These are phyloP conservation scores for Choristoneura fumiferana DNA, from an alignment of 1,140 invertebrate species.

Conservation along the genomic window DNA sequence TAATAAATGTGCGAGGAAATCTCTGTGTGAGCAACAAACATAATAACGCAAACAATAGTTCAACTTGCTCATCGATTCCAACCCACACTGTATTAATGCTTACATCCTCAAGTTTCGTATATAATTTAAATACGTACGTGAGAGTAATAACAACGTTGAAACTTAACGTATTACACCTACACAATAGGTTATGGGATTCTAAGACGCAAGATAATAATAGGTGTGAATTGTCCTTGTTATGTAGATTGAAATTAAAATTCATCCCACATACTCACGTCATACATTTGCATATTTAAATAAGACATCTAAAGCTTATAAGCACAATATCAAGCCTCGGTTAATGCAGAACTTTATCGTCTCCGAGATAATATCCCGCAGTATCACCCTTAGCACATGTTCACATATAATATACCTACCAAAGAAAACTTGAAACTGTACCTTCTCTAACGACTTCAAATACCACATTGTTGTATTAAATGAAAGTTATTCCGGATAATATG, in stretches of 20 bases:
- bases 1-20: too few species aligned
- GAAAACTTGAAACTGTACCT: too few species aligned
- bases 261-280: slow-evolving; percentile 8
- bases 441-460: too few species aligned
- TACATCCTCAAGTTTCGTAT: too few species aligned
- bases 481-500: too few species aligned
- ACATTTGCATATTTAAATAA: slow-evolving; percentile 19
- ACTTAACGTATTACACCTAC: slow-evolving; percentile 9
- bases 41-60: too few species aligned
- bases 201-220: not conserved
- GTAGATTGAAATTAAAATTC: slow-evolving; percentile 17
- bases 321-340: slow-evolving; percentile 11
- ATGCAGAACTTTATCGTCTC: not conserved
- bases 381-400: not conserved
- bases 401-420: too few species aligned
- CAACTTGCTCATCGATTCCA: too few species aligned
- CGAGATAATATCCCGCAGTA: not conserved
- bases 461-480: too few species aligned
- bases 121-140: not conserved
- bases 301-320: slow-evolving; percentile 17
- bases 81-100: too few species aligned
- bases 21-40: too few species aligned
- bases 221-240: slow-evolving; percentile 6
- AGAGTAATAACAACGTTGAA: not conserved
- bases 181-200: not conserved